phyloP scores from a whole-genome alignment of 1,140 invertebrate genomes.

The Metaphire vulgaris region DNA sequence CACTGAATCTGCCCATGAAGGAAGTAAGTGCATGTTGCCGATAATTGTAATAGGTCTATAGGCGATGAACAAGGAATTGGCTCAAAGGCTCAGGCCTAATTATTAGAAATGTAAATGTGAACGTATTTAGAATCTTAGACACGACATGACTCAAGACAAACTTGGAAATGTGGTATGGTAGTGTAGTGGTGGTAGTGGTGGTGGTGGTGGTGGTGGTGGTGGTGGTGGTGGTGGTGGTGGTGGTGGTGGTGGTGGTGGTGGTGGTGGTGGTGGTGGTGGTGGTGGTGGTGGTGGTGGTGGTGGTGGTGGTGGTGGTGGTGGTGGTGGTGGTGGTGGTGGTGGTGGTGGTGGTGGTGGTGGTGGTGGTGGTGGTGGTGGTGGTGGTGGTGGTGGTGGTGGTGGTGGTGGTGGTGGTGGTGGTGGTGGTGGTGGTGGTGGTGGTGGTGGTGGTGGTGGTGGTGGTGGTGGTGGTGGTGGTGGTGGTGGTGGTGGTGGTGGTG shows the following conservation, averaged over 20 bases:
- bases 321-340: slow-evolving; percentile 14
- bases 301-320: slow-evolving; percentile 12
- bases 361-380: slow-evolving; percentile 12
- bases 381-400: slow-evolving; percentile 14
- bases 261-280: slow-evolving; percentile 12
- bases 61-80: too few species aligned
- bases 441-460: slow-evolving; percentile 14
- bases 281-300: slow-evolving; percentile 12
- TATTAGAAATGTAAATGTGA: too few species aligned
- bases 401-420: slow-evolving; percentile 12
- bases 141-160: too few species aligned
- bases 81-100: too few species aligned
- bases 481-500: slow-evolving; percentile 12
- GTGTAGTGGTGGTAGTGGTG: slow-evolving; percentile 6
- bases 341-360: slow-evolving; percentile 12
- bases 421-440: slow-evolving; percentile 12
- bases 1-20: too few species aligned
- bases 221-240: slow-evolving; percentile 12
- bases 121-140: too few species aligned
- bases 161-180: too few species aligned
- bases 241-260: slow-evolving; percentile 12
- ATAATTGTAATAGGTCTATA: too few species aligned
- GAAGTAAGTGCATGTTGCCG: too few species aligned
- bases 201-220: slow-evolving; percentile 14
- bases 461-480: slow-evolving; percentile 9